A percentile compares a stretch with the other conserved stretches of the same genome.
Conservation (phyloP, 2,888 invertebrate genomes). For the Icerya purchasi region DNA sequence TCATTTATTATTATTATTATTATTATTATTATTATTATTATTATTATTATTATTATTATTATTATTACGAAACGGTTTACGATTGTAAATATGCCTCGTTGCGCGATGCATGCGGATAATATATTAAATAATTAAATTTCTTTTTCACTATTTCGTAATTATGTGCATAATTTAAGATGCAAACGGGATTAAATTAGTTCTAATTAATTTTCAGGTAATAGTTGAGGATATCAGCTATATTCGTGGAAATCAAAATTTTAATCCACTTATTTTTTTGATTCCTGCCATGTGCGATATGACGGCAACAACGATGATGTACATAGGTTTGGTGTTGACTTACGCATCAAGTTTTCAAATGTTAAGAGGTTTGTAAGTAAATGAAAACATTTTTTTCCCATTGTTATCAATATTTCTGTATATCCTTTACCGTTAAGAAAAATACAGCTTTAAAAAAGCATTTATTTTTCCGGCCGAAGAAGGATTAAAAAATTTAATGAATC, state of each 20-base stretch:
- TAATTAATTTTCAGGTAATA: conserved; percentile 25
- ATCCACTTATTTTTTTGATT: conserved; percentile 53
- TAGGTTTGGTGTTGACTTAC: conserved; percentile 75
- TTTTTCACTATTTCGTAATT: background rate
- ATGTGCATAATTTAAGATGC: too few species aligned
- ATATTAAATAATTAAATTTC: background rate
- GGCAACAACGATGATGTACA: conserved; percentile 73
- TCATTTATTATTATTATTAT: too few species aligned
- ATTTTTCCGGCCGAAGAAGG: too few species aligned
- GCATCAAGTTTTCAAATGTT: conserved; percentile 94
- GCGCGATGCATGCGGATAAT: background rate
- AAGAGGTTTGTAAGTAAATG: conserved; percentile 36
- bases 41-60: too few species aligned
- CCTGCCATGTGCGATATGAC: conserved; percentile 78
- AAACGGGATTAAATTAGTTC: background rate
- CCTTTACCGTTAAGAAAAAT: too few species aligned
- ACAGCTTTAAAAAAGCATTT: too few species aligned
- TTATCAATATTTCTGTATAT: too few species aligned
- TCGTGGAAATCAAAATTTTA: conserved; percentile 51
- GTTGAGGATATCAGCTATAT: conserved; percentile 39
- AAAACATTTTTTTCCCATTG: too few species aligned
- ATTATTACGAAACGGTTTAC: too few species aligned
- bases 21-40: too few species aligned
- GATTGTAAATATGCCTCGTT: too few species aligned
- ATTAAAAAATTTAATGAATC: too few species aligned